Evolutionary conservation across 2,888 invertebrate genomes (phyloP), one percentile per base, ranked within the genome.

Genomic region (Leucoma salicis): DNA sequence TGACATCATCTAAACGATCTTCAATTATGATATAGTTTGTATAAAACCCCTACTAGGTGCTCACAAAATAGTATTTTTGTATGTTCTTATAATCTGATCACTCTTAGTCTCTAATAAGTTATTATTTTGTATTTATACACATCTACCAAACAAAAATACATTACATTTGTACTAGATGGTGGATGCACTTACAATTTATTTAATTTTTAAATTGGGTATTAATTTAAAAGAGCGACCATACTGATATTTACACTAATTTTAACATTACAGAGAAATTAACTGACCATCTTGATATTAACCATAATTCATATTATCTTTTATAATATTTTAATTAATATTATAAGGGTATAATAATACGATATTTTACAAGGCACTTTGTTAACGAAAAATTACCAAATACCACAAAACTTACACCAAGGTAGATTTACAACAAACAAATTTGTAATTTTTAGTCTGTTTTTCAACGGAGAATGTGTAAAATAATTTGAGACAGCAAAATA

Each of bases 301-400:
- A n/a, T n/a, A n/a, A n/a, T n/a, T n/a, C n/a, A n/a, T 18, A 18
- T 5, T 18, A 18, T 18, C 18, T 5, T 18, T 18, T 5, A 18
- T 18, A 18, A 5, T 18, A 11, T 27, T 27, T 27, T 27, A n/a
- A 27, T 27, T 10, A 10, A 27, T n/a, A 27, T n/a, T 27, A n/a
- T 27, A 4, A 27, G 27, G n/a, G 7, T 27, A 66, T 57, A 51
- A 46, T 31, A 48, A 34, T 52, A 57, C 48, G 52, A 57, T 60
- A 53, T 56, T 42, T 51, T 66, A 57, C 62, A 78, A 81, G 80
- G 80, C 81, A 81, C 81, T 80, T 79, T 73, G 74, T 71, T 66
- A 36, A 56, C 21, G 21, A 21, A 27, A 27, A 6, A 27, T 27
- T 3, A 27, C 2, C n/a, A 27, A 27, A 27, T 27, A 27, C 11